phyloP scores from a whole-genome alignment of 2,113 vertebrate species.

The Petrocephalus zakoni region DNA sequence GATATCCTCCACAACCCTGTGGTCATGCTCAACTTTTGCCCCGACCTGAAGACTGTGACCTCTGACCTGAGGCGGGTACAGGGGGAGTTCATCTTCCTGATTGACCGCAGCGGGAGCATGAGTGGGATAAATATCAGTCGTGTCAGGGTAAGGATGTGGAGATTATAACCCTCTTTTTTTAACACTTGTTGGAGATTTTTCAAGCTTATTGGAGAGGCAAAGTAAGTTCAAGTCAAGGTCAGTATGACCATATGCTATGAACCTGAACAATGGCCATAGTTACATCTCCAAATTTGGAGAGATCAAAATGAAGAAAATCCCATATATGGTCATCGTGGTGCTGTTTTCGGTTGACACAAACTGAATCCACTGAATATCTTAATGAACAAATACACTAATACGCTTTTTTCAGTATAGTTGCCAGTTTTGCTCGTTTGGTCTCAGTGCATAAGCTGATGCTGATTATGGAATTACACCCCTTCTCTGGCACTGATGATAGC shows the following conservation, averaged over 20 bases:
- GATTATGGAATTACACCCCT: not conserved
- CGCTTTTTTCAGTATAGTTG: not conserved
- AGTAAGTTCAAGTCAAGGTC: not conserved
- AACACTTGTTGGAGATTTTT: not conserved
- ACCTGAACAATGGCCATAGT: not conserved
- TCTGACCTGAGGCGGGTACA: constrained; percentile 71
- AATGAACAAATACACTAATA: not conserved
- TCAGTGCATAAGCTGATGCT: not conserved
- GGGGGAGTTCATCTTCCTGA: constrained; percentile 91
- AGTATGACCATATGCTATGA: not conserved
- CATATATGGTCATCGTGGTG: not conserved
- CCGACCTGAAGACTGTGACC: constrained; percentile 68
- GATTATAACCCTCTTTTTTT: not conserved
- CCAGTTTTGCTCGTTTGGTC: not conserved
- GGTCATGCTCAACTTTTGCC: constrained; percentile 92
- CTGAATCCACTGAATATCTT: not conserved
- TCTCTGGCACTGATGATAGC: not conserved
- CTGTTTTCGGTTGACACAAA: not conserved
- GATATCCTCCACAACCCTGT: constrained; percentile 88
- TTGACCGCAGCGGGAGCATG: constrained; percentile 87
- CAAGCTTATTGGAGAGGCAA: not conserved
- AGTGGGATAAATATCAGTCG: constrained; percentile 65
- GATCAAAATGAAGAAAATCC: not conserved
- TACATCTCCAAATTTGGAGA: not conserved
- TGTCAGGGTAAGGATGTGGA: constrained; percentile 68